These are phyloP conservation scores for Rhinoderma darwinii DNA, from an alignment of 2,113 vertebrate species.

Conservation along the genomic window DNA sequence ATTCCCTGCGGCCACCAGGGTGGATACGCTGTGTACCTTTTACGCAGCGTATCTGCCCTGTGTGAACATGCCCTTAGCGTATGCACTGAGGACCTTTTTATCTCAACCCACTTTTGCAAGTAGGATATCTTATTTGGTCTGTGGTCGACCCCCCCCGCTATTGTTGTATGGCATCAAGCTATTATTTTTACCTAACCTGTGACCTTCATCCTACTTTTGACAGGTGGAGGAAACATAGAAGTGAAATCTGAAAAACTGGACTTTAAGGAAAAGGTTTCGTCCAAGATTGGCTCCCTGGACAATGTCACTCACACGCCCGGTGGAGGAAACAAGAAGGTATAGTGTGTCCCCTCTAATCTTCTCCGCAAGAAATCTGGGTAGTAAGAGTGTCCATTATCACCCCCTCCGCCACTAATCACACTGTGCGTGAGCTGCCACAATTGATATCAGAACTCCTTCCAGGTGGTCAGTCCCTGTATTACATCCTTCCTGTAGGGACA, in stretches of 20 bases:
- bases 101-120: too few species aligned
- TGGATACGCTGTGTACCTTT: too few species aligned
- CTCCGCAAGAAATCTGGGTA: neutral
- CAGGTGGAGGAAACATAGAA: constrained; percentile 94
- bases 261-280: constrained; percentile 91
- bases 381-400: neutral
- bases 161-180: too few species aligned
- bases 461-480: neutral
- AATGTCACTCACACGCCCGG: constrained; percentile 93
- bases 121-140: too few species aligned
- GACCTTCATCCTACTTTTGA: constrained; percentile 32
- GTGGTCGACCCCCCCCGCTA: too few species aligned
- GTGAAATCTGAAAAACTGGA: constrained; percentile 96
- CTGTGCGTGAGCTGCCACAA: too few species aligned
- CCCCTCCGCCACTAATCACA: neutral
- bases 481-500: neutral
- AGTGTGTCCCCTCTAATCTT: neutral
- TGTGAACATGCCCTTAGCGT: too few species aligned
- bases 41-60: too few species aligned
- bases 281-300: constrained; percentile 92
- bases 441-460: too few species aligned
- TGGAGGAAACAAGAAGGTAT: constrained; percentile 90
- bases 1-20: too few species aligned
- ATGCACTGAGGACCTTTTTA: too few species aligned
- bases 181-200: too few species aligned